These are phyloP conservation scores for Columbina picui DNA, from an alignment of 2,113 vertebrate species.

Conservation along the genomic window DNA sequence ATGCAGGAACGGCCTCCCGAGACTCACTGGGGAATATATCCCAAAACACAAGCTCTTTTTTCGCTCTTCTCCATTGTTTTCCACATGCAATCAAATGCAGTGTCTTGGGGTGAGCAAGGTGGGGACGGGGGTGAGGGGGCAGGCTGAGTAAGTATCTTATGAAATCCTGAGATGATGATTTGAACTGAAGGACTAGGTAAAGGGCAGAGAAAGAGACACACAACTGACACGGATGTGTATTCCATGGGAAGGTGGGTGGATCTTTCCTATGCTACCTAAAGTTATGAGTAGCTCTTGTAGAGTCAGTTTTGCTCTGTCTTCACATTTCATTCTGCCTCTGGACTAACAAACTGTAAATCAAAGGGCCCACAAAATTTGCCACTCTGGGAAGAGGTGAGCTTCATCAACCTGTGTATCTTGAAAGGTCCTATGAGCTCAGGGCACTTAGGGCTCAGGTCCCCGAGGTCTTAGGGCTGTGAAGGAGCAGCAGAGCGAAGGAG, in stretches of 20 bases:
- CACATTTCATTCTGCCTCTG: not conserved
- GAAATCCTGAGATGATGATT: not conserved
- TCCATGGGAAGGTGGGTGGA: not conserved
- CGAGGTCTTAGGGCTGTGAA: not conserved
- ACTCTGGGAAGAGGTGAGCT: not conserved
- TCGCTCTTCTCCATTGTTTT: not conserved
- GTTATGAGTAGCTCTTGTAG: fast-evolving
- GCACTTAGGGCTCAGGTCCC: not conserved
- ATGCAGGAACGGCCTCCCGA: not conserved
- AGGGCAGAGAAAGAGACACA: not conserved
- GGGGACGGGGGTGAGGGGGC: not conserved
- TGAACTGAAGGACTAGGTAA: not conserved
- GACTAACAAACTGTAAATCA: not conserved
- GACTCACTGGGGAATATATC: fast-evolving
- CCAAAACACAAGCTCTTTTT: not conserved
- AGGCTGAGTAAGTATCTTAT: not conserved
- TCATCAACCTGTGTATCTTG: not conserved
- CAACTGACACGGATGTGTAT: fast-evolving
- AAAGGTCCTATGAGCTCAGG: not conserved
- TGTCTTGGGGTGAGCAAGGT: not conserved
- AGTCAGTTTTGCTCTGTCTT: not conserved
- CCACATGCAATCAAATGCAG: fast-evolving
- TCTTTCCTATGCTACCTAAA: not conserved
- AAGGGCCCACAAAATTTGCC: not conserved
- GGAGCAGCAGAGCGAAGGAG: not conserved